phyloP scores from a whole-genome alignment of 2,888 invertebrate species.

The Cecidostiba fungosa region DNA sequence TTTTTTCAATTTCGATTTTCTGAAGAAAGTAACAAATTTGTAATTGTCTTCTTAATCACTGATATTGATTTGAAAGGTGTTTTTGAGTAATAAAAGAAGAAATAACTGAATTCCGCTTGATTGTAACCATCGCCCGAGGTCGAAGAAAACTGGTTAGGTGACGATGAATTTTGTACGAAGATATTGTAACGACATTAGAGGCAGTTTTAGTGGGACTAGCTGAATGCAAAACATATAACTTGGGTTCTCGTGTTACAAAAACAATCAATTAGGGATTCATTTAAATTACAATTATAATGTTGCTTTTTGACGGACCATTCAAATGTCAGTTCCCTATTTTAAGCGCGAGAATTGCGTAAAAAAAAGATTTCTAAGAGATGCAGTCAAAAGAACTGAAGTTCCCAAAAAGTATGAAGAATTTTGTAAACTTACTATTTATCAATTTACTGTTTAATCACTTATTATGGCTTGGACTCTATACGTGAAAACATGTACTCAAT shows the following conservation, averaged over 20 bases:
- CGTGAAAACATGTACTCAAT: constrained; percentile 10
- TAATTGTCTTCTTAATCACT: constrained; percentile 12
- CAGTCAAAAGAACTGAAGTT: constrained; percentile 23
- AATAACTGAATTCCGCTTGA: constrained; percentile 35
- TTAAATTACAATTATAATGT: neutral
- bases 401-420: constrained; percentile 13
- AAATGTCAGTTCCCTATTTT: neutral
- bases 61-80: neutral
- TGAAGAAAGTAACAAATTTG: constrained; percentile 33
- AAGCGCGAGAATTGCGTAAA: neutral
- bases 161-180: constrained; percentile 57
- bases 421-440: constrained; percentile 41
- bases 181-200: constrained; percentile 55
- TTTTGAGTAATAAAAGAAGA: constrained; percentile 36
- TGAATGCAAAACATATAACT: constrained; percentile 46
- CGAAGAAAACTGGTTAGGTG: constrained; percentile 39
- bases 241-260: constrained; percentile 21
- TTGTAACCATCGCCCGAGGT: constrained; percentile 27
- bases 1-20: constrained; percentile 14
- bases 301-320: constrained; percentile 12
- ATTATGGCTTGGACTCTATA: constrained; percentile 36
- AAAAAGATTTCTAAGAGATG: constrained; percentile 14
- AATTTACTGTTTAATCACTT: constrained; percentile 36
- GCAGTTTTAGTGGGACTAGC: constrained; percentile 57
- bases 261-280: neutral